phyloP scores from a whole-genome alignment of 1,140 invertebrate species.

The Lysiphlebus fabarum region DNA sequence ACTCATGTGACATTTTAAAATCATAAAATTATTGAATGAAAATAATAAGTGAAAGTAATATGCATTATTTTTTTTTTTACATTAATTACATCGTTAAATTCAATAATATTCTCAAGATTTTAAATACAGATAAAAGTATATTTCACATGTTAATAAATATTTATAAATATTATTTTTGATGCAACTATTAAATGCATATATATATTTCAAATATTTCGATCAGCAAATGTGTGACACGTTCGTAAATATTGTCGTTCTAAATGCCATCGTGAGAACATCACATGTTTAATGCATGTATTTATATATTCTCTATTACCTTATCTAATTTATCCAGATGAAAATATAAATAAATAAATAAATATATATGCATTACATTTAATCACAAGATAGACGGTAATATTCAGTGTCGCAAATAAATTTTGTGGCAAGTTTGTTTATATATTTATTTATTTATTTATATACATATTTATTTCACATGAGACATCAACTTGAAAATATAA shows the following conservation, averaged over 20 bases:
- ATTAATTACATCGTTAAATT: background rate
- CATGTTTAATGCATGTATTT: slow-evolving; percentile 30
- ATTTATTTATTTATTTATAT: too few species aligned
- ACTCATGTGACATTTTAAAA: too few species aligned
- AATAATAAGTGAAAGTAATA: background rate
- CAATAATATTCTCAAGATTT: too few species aligned
- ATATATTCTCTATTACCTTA: slow-evolving; percentile 40
- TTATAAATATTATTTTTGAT: background rate
- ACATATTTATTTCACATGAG: too few species aligned
- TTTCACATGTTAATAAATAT: background rate
- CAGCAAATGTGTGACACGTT: slow-evolving; percentile 26
- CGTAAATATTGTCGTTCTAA: slow-evolving; percentile 26
- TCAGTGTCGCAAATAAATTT: slow-evolving; percentile 17
- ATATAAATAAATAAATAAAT: too few species aligned
- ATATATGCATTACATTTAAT: slow-evolving; percentile 5
- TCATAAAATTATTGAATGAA: background rate
- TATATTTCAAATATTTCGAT: slow-evolving; percentile 17
- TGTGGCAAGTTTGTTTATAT: background rate
- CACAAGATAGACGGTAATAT: slow-evolving; percentile 20
- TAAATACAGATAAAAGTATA: background rate
- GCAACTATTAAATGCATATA: slow-evolving; percentile 12
- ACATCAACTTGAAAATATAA: background rate
- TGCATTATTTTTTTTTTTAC: background rate
- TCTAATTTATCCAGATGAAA: slow-evolving; percentile 40
- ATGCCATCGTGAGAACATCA: slow-evolving; percentile 48